These are phyloP conservation scores for Penaeus vannamei DNA, from an alignment of 1,140 invertebrate genomes.

Conservation along the genomic window DNA sequence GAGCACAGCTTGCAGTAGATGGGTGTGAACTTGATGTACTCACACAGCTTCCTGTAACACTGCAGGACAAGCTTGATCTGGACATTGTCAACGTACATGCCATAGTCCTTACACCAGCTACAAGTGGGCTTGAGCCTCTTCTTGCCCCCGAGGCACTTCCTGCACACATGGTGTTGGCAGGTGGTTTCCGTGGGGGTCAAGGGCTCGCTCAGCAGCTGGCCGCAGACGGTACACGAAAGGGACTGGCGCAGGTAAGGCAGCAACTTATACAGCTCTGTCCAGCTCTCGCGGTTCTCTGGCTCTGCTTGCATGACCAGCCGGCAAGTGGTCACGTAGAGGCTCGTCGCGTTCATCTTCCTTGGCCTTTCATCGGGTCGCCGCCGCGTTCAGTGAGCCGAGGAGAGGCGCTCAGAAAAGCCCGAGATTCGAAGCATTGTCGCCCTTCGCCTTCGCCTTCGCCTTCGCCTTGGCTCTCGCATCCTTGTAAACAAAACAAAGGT, in stretches of 20 bases:
- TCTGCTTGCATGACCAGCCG: constrained; percentile 83
- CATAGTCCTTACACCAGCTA: constrained; percentile 87
- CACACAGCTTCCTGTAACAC: constrained; percentile 90
- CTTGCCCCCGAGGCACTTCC: constrained; percentile 83
- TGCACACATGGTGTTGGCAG: constrained; percentile 91
- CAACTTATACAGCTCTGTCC: constrained; percentile 85
- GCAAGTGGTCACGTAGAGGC: constrained; percentile 87
- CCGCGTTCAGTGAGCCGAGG: not conserved
- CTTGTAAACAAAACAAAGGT: constrained; percentile 66
- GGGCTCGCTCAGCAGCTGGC: constrained; percentile 85
- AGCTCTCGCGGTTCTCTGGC: constrained; percentile 79
- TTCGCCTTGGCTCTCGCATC: constrained; percentile 36
- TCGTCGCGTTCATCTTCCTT: constrained; percentile 83
- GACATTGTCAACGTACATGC: constrained; percentile 86
- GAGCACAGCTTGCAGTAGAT: constrained; percentile 77
- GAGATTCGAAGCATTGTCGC: constrained; percentile 58
- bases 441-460: not conserved
- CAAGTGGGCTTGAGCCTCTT: constrained; percentile 89
- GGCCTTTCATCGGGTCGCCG: constrained; percentile 47
- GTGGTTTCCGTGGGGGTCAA: constrained; percentile 84
- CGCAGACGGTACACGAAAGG: constrained; percentile 90
- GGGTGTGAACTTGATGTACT: constrained; percentile 82
- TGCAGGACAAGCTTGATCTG: constrained; percentile 85
- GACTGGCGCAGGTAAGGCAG: constrained; percentile 88
- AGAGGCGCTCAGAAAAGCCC: constrained; percentile 20